These are phyloP conservation scores for Carcina quercana DNA, from an alignment of 2,888 invertebrate species.

Conservation along the genomic window DNA sequence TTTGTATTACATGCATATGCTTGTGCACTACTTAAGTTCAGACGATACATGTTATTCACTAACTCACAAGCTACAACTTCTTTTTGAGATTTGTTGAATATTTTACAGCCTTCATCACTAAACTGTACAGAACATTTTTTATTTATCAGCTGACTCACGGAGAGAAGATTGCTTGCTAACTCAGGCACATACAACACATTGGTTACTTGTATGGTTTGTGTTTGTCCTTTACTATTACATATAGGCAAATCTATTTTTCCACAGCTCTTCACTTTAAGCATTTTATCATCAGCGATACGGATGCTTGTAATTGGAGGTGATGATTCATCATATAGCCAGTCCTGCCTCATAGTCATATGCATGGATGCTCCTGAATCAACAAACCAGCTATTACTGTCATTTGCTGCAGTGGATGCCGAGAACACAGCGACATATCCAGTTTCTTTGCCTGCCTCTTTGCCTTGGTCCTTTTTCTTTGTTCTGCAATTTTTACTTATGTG, in stretches of 20 bases:
- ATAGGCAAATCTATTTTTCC: conserved; percentile 15
- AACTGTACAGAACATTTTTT: conserved; percentile 10
- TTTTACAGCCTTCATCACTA: conserved; percentile 6
- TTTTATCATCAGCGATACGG: conserved; percentile 15
- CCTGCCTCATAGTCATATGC: conserved; percentile 16
- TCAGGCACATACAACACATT: conserved; percentile 16
- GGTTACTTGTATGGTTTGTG: conserved; percentile 1
- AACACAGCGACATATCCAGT: conserved; percentile 13
- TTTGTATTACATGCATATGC: conserved; percentile 3
- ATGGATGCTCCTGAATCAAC: conserved; percentile 20
- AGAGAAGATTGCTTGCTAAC: conserved; percentile 11
- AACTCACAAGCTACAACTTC: conserved; percentile 9
- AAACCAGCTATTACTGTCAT: conserved; percentile 10
- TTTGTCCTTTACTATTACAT: conserved; percentile 1
- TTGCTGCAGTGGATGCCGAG: conserved; percentile 7
- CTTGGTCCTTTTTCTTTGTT: conserved; percentile 1
- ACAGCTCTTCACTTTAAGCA: conserved; percentile 12
- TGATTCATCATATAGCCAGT: conserved; percentile 16
- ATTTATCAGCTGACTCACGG: conserved; percentile 14
- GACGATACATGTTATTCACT: conserved; percentile 13
- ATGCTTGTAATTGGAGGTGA: conserved; percentile 12
- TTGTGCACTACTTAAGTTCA: conserved; percentile 5
- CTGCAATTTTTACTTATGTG: conserved; percentile 13
- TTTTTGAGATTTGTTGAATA: conserved; percentile 5
- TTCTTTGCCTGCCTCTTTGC: background rate